Conservation (phyloP, 1,140 invertebrate genomes). For the Drosophila burlai region DNA sequence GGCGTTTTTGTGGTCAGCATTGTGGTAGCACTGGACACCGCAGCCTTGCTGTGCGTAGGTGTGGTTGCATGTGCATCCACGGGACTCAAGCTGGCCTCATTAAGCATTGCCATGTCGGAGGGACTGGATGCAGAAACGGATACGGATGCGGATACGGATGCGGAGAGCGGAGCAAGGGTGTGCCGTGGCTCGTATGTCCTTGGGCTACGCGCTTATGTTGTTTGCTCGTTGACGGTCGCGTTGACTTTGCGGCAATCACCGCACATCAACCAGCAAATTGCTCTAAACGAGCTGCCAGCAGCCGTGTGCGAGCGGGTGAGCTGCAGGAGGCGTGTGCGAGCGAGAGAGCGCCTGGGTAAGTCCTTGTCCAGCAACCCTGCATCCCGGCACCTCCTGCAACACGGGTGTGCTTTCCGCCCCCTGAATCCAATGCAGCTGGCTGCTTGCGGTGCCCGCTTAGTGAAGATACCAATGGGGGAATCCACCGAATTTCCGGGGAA, state of each 20-base stretch:
- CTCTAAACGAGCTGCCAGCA: slow-evolving; percentile 69
- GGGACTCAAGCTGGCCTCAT: slow-evolving; percentile 66
- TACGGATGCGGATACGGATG: neutral
- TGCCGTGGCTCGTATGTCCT: slow-evolving; percentile 35
- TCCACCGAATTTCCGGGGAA: slow-evolving; percentile 25
- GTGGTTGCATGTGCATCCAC: slow-evolving; percentile 34
- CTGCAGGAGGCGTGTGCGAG: slow-evolving; percentile 24
- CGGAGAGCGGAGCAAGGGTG: slow-evolving; percentile 11
- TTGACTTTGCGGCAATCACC: slow-evolving; percentile 84
- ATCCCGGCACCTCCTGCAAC: neutral
- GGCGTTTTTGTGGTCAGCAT: slow-evolving; percentile 81
- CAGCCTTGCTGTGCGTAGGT: slow-evolving; percentile 35
- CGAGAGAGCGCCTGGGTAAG: slow-evolving; percentile 8
- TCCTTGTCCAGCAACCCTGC: slow-evolving; percentile 27
- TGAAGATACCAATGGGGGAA: slow-evolving; percentile 27
- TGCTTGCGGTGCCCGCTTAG: slow-evolving; percentile 45
- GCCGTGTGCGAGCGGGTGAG: slow-evolving; percentile 31
- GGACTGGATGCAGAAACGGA: slow-evolving; percentile 2
- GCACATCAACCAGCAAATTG: slow-evolving; percentile 84
- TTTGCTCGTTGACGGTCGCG: slow-evolving; percentile 84
- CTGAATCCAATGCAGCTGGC: slow-evolving; percentile 31
- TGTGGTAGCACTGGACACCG: slow-evolving; percentile 57
- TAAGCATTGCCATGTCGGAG: slow-evolving; percentile 65
- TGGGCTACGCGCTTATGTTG: slow-evolving; percentile 70
- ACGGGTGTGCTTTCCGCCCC: neutral